Evolutionary conservation across 2,113 vertebrate species (phyloP), one percentile per base, ranked within the genome.

Genomic region (Gadus chalcogrammus): DNA sequence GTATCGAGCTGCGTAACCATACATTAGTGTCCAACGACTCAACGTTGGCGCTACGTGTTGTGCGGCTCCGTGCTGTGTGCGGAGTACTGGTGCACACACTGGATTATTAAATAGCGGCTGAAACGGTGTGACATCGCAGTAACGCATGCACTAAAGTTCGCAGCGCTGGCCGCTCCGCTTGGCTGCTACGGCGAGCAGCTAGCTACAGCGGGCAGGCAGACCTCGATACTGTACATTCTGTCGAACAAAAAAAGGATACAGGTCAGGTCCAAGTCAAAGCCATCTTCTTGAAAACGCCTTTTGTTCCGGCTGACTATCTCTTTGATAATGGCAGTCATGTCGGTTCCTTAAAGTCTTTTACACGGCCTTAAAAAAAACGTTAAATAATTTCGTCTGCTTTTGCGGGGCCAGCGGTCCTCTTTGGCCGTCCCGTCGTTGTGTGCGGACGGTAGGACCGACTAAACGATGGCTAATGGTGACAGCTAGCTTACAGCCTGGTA

Each of bases 201-300:
- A n/a, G 17, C 31, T 35, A 35, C 4, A 35, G 31, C 6, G 31
- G 31, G 31, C 31, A 20, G 24, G 24, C 24, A 48, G 12, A 9
- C 42, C 42, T 48, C 42, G 42, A 13, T 48, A 13, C n/a, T 59
- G 18, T 61, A 61, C 59, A 18, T n/a, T 20, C 42, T 12, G 42
- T 48, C 42, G 5, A 48, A 48, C 42, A 48, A 9, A 48, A 8
- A 82, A 91, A 91, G 94, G 96, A 98, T 98, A 98, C 95, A 98
- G 84, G 96, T 97, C 79, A 98, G 93, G 91, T 97, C 96, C 93
- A 98, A 92, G 91, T 98, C 95, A 91, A 98, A 98, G 80, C 96
- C 96, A 92, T 96, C 96, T 91, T 97, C 96, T 88, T 97, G 96
- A 85, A 94, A 97, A 83, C 96, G 90, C 90, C 95, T 93, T 90